Evolutionary conservation across 2,797 vertebrate species (phyloP), one percentile per base, ranked within the genome.

Genomic region (Echeneis naucrates): DNA sequence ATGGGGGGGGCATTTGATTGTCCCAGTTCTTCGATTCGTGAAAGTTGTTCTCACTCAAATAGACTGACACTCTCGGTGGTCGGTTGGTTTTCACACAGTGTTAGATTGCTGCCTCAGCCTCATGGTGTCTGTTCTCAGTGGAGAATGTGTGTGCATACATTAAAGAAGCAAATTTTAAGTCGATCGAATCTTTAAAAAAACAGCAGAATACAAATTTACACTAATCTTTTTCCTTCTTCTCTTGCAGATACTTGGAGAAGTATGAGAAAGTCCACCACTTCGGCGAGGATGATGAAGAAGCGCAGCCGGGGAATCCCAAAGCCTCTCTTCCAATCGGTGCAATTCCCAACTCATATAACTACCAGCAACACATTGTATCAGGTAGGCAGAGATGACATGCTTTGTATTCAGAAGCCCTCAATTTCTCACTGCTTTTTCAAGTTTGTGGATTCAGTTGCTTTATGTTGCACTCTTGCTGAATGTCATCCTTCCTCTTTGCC

Each of bases 181-280:
- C 23, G 21, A 45, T 66, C 24, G 14, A 17, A 23, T 54, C 12
- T 38, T 17, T n/a, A n/a, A 24, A 47, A 24, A 21, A 26, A 52
- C 64, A 65, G 16, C 24, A 8, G 42, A 74, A 50, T 40, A 61
- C 8, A 51, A 7, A 37, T 60, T 40, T 37, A 2, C 19, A 27
- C 63, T 62, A 37, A 59, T 51, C 0, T 21, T 42, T 47, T 73
- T 4, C n/a, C 6, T 19, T 19, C 13, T n/a, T 32, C 27, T 44
- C 68, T 91, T 89, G 24, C 94, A 99, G 98, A 92, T 99, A 99
- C 94, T 94, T 99, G 93, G 98, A 99, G 95, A 99, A 99, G 84
- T 99, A 99, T 87, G 98, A 99, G 91, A 99, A 99, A 94, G 98
- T 99, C 87, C 98, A 99, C 95, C 98, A 99, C 94, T 99, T 99